Conservation (phyloP, 2,888 invertebrate genomes). For the Philaethria dido region DNA sequence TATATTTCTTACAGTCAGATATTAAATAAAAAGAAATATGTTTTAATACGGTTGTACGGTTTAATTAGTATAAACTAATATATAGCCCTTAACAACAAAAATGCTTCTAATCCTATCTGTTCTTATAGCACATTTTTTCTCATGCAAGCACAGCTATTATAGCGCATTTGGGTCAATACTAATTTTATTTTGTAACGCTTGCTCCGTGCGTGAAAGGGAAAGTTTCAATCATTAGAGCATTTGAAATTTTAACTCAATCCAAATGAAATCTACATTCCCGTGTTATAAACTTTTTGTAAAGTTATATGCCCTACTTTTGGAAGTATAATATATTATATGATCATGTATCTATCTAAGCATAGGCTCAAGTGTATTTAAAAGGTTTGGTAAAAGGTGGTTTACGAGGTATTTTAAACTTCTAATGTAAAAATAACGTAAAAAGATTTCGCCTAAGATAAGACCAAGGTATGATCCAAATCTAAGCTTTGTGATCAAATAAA, state of each 20-base stretch:
- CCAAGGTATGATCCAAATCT: too few species aligned
- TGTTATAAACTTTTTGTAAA: conserved; percentile 36
- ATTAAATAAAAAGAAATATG: neutral
- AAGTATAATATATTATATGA: neutral
- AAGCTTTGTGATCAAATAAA: too few species aligned
- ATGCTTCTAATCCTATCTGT: conserved; percentile 6
- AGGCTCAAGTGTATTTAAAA: neutral
- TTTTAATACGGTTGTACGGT: neutral
- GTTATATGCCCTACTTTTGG: conserved; percentile 2
- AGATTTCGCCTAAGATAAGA: too few species aligned
- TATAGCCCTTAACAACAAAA: neutral
- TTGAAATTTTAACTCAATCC: conserved; percentile 54
- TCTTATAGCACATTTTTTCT: conserved; percentile 36
- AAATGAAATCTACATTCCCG: conserved; percentile 58
- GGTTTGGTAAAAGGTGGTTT: too few species aligned
- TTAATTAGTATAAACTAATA: neutral
- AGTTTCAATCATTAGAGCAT: conserved; percentile 52
- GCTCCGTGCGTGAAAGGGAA: conserved; percentile 57
- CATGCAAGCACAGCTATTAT: conserved; percentile 37
- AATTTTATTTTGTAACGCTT: conserved; percentile 50
- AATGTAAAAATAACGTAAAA: too few species aligned
- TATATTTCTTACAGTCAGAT: neutral
- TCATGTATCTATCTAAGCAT: neutral
- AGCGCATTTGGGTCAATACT: conserved; percentile 50
- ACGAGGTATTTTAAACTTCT: too few species aligned